A percentile compares a stretch with the other conserved stretches of the same genome.
Evolutionary conservation across 2,113 vertebrate genomes (phyloP).

Genomic region (Crotalus horridus): DNA sequence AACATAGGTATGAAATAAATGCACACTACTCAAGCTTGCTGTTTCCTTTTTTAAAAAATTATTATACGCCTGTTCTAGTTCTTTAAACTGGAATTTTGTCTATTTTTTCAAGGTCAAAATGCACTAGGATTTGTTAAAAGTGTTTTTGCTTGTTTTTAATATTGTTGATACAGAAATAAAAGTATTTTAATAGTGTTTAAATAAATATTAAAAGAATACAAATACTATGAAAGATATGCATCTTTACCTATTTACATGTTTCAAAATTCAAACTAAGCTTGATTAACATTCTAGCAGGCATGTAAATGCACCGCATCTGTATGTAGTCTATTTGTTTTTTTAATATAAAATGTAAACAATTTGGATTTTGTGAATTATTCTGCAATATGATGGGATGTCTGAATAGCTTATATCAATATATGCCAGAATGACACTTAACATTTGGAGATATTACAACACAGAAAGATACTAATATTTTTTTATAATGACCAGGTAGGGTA

Average conservation of each 20-base stretch:
- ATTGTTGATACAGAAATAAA: not conserved
- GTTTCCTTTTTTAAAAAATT: not conserved
- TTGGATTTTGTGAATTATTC: not conserved
- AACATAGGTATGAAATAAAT: not conserved
- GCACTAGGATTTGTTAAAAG: not conserved
- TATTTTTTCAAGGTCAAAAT: not conserved
- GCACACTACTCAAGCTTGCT: not conserved
- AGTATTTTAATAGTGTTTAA: not conserved
- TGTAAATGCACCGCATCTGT: not conserved
- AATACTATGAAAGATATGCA: not conserved
- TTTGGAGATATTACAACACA: not conserved
- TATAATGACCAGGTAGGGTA: not conserved
- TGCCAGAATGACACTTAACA: not conserved
- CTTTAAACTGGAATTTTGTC: not conserved
- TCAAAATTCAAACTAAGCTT: not conserved
- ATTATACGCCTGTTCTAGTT: not conserved
- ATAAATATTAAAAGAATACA: not conserved
- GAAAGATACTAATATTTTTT: not conserved
- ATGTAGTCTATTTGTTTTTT: not conserved
- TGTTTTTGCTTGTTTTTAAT: not conserved
- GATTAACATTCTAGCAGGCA: not conserved
- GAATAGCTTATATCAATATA: not conserved
- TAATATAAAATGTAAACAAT: not conserved
- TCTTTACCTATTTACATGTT: not conserved
- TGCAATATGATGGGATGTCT: not conserved